Evolutionary conservation across 2,797 vertebrate genomes (phyloP), one percentile per base, ranked within the genome.

Genomic region (Megaceryle alcyon): DNA sequence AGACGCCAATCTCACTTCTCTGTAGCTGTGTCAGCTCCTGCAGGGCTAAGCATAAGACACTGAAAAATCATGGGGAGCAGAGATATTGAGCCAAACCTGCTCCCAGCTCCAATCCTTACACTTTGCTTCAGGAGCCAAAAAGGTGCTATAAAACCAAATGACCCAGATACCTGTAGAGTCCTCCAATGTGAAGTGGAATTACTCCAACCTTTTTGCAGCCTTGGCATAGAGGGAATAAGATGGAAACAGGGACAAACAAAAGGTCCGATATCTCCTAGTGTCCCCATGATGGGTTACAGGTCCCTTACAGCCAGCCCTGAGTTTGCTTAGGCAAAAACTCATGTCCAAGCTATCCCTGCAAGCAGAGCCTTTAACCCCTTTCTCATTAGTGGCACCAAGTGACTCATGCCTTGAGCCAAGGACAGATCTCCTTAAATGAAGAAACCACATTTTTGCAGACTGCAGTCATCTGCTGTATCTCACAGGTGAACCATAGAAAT

Each of bases 11-110:
- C 94, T 97, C 94, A 87, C 91, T 96, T 88, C 84, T 87, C 93
- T 84, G 60, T 66, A 88, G 84, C 95, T 89, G 88, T 90, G 93
- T 94, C 92, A 95, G 88, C 82, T 97, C 95, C 95, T 96, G 84
- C 92, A 92, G 95, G 82, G 94, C 94, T 91, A 56, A 94, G 87
- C 77, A 13, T 66, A 88, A 96, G 87, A 86, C 84, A 89, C 78
- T 72, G 78, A 89, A 78, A 93, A 93, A 90, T 56, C 86, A 83
- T 25, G 82, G 65, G 48, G 56, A 93, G 53, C 72, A 43, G 49
- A 66, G 82, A 94, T 83, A 89, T 63, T 76, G 73, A 96, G 80
- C 75, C 90, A 95, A 94, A 91, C 60, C 54, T 53, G 14, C 60
- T 46, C 85, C 91, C 33, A 77, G 56, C 37, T 94, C 69, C 57